phyloP scores from a whole-genome alignment of 2,888 invertebrate genomes.

The Drosophila putrida region DNA sequence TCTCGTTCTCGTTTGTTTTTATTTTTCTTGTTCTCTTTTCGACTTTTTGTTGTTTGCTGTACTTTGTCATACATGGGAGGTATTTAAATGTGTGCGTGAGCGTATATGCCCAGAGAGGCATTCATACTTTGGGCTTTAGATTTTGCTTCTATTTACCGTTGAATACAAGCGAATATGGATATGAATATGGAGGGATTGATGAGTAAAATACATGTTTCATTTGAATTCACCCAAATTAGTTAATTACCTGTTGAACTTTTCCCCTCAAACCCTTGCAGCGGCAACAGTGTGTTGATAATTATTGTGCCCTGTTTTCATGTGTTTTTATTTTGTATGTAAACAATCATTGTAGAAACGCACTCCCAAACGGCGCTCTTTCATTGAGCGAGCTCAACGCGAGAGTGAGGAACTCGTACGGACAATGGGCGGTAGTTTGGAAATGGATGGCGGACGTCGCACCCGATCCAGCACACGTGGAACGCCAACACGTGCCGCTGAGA shows the following conservation, averaged over 20 bases:
- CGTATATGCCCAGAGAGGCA: slow-evolving; percentile 9
- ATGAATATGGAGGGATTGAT: slow-evolving; percentile 25
- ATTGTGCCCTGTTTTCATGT: slow-evolving; percentile 18
- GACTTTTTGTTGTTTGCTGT: slow-evolving; percentile 83
- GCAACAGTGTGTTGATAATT: slow-evolving; percentile 8
- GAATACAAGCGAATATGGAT: slow-evolving; percentile 12
- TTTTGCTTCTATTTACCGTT: slow-evolving; percentile 37
- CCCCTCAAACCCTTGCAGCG: slow-evolving; percentile 4
- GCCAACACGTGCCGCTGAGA: slow-evolving; percentile 74
- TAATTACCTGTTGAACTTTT: slow-evolving; percentile 3
- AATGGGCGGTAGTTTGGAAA: slow-evolving; percentile 84
- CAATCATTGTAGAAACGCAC: slow-evolving; percentile 81
- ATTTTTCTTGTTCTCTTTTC: slow-evolving; percentile 77
- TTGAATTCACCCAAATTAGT: slow-evolving; percentile 13
- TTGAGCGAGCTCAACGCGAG: slow-evolving; percentile 85
- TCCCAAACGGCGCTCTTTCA: slow-evolving; percentile 84
- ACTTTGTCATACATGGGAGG: slow-evolving; percentile 68
- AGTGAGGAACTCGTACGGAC: slow-evolving; percentile 85
- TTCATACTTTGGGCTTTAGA: slow-evolving; percentile 32
- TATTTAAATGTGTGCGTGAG: slow-evolving; percentile 9
- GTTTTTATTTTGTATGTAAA: slow-evolving; percentile 35
- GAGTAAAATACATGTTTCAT: slow-evolving; percentile 22
- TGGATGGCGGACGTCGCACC: slow-evolving; percentile 84
- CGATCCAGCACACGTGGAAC: slow-evolving; percentile 84
- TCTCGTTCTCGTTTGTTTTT: slow-evolving; percentile 75